Evolutionary conservation across 2,113 vertebrate species (phyloP), one percentile per base, ranked within the genome.

Genomic region (Anser brachyrhynchus): DNA sequence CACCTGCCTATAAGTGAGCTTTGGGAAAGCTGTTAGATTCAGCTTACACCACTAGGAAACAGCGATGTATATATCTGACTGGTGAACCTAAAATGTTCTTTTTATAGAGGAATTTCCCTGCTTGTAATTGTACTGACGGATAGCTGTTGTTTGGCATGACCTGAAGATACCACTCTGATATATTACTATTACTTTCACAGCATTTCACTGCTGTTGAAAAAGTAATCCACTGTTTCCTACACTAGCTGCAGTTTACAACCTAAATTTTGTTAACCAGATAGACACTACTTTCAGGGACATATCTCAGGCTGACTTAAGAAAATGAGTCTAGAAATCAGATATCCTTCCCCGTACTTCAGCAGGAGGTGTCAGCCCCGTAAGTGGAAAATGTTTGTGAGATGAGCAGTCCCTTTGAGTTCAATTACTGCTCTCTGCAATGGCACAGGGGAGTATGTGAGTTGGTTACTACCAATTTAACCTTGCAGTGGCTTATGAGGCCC

Each of bases 391-490:
- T 97, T 95, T 96, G 71, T 95, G 91, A 73, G 87, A 62, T 23
- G 52, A 83, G 46, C 80, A 90, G 55, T 92, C 90, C 96, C 96
- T 93, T 37, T 84, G 97, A 89, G 97, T 92, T 83, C 94, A 98
- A 96, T 97, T 98, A 97, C 52, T 94, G 61, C 59, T 79, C 87
- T 96, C 89, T 89, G 57, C 4, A 6, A 19, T 59, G 55, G 22
- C 77, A 1, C 72, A 61, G 65, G 94, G 89, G 97, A 92, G 69
- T 77, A 71, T 2, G 3, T 25, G 66, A 41, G 54, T 84, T 90
- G 76, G 77, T 96, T 96, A 51, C 92, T 65, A 76, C 59, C 59
- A 84, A 83, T 87, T 87, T 93, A 62, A 78, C 58, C 20, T 89
- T 8, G 1, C 54, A 10, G 33, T 10, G 90, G 57, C 70, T 84